Evolutionary conservation across 2,113 vertebrate species (phyloP).

Genomic region (Cairina moschata): DNA sequence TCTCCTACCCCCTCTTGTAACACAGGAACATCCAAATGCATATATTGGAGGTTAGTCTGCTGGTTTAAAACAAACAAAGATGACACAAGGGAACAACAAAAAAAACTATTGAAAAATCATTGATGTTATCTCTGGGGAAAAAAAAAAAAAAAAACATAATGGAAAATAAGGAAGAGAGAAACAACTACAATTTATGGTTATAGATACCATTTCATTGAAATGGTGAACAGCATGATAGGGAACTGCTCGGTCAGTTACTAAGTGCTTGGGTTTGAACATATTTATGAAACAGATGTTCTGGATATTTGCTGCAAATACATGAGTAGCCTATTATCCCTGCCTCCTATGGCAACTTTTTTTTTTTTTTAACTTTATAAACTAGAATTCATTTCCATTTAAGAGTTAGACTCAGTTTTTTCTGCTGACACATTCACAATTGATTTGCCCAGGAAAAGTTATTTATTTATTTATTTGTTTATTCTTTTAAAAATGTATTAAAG

Average conservation of each 20-base stretch:
- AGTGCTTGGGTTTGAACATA: neutral
- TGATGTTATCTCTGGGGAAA: neutral
- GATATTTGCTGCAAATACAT: neutral
- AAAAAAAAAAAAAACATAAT: fast-evolving
- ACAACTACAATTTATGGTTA: neutral
- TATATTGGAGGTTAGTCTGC: neutral
- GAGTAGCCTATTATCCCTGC: neutral
- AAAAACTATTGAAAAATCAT: neutral
- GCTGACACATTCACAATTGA: neutral
- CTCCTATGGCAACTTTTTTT: neutral
- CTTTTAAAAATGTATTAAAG: neutral
- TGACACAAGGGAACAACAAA: neutral
- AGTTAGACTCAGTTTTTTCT: neutral
- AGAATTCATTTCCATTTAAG: neutral
- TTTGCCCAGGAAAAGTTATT: neutral
- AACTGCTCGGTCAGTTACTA: neutral
- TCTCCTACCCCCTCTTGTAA: neutral
- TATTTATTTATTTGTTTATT: neutral
- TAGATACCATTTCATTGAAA: neutral
- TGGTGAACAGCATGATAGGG: neutral
- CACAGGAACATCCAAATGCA: neutral
- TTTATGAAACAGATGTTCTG: neutral
- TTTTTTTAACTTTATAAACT: neutral
- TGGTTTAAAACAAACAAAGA: neutral
- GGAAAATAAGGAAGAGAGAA: neutral